Evolutionary conservation across 2,113 vertebrate species (phyloP), one percentile per base, ranked within the genome.

Genomic region (Vanacampus margaritifer): DNA sequence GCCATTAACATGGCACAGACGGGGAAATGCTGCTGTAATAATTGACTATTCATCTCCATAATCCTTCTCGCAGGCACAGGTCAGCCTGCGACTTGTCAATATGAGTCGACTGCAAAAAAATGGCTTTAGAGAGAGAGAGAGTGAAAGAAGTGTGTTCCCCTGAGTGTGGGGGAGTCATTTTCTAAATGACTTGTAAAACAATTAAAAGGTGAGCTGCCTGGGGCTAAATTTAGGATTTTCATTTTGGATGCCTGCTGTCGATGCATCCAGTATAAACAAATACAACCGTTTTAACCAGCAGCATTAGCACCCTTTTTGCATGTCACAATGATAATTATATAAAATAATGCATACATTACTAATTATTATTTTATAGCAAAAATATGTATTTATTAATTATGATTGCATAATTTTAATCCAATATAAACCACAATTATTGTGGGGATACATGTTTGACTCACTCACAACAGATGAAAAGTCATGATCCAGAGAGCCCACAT

Each of bases 11-110:
- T 75, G 56, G 71, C 67, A 73, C 71, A 74, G 54, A 81, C 65
- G 68, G 67, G 76, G 67, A 81, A 81, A 78, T 76, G 71, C 68
- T 68, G 78, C 79, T 65, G 68, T 85, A 88, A 73, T 85, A 83
- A 89, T 83, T 74, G 81, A 85, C 75, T 84, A 84, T 88, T 88
- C 88, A 89, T 88, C 82, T 81, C 83, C 57, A 50, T 87, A 87
- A 85, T 87, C 83, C 86, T 63, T 80, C 84, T 82, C 64, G 80
- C 68, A 73, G 76, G 71, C 78, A 73, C 75, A 81, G 86, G 89
- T 90, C 89, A 87, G 83, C 73, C 80, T 8, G 79, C 76, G 83
- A 68, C 78, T 82, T 84, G 83, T 87, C 86, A 87, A 87, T 86
- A 82, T 70, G 79, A 77, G 68, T 69, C 80, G 58, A 72, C 53